Percentiles rank a stretch among this genome's conserved stretches.
phyloP scores from a whole-genome alignment of 2,113 vertebrate genomes.

The Columba janthina region DNA sequence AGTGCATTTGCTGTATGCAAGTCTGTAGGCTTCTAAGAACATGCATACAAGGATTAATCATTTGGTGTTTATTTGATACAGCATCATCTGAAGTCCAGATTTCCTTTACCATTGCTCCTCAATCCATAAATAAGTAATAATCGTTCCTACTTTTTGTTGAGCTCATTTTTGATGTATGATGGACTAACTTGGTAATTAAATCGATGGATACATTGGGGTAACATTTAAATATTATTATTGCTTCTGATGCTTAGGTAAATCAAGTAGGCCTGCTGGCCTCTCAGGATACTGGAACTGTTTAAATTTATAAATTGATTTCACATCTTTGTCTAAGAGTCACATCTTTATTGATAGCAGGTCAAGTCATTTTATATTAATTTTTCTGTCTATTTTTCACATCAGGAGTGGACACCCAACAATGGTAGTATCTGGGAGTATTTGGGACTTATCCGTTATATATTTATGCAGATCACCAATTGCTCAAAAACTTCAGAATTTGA shows the following conservation, averaged over 20 bases:
- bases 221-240: neutral
- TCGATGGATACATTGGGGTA: neutral
- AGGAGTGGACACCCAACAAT: neutral
- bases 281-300: neutral
- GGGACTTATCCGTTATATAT: fast-evolving
- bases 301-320: neutral
- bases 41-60: neutral
- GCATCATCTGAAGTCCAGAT: neutral
- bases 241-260: neutral
- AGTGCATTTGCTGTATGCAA: neutral
- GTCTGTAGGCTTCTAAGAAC: neutral
- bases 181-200: neutral
- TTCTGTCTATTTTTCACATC: neutral
- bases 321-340: neutral
- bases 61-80: neutral
- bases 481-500: neutral
- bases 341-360: neutral
- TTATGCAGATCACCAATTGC: neutral
- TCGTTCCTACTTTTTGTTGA: neutral
- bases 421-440: neutral
- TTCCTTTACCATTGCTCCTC: neutral
- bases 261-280: neutral
- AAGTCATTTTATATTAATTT: neutral
- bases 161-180: neutral
- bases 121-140: neutral